A percentile compares a stretch with the other conserved stretches of the same genome.
phyloP scores from a whole-genome alignment of 2,797 vertebrate species.

The Propithecus deckenii region DNA sequence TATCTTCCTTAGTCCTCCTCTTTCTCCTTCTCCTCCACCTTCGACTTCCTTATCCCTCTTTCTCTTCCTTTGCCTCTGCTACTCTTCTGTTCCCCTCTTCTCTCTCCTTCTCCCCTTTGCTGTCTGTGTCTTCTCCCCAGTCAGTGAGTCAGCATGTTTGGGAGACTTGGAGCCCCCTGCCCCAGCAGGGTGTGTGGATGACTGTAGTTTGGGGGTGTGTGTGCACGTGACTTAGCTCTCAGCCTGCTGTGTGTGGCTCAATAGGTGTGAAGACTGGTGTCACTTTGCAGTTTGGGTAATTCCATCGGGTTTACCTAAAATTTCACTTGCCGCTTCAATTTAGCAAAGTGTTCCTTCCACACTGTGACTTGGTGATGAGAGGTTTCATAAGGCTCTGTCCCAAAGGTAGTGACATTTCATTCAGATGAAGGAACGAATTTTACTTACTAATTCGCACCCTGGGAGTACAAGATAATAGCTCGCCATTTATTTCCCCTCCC shows the following conservation, averaged over 20 bases:
- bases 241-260: background rate
- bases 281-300: slow-evolving; percentile 52
- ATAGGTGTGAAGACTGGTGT: slow-evolving; percentile 8
- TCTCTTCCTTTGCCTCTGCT: background rate
- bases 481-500: background rate
- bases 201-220: background rate
- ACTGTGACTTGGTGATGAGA: background rate
- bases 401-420: background rate
- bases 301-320: slow-evolving; percentile 61
- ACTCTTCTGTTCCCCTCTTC: background rate
- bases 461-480: background rate
- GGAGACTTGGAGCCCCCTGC: background rate
- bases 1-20: background rate
- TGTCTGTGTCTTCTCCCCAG: background rate
- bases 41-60: background rate
- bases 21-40: background rate
- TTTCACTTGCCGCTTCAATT: slow-evolving; percentile 56
- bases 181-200: background rate
- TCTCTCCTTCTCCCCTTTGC: background rate
- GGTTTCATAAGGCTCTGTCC: slow-evolving; percentile 11
- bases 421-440: background rate
- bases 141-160: background rate
- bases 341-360: slow-evolving; percentile 39
- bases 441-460: background rate
- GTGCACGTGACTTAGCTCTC: background rate